phyloP scores from a whole-genome alignment of 2,797 vertebrate species.

The Siniperca scherzeri region DNA sequence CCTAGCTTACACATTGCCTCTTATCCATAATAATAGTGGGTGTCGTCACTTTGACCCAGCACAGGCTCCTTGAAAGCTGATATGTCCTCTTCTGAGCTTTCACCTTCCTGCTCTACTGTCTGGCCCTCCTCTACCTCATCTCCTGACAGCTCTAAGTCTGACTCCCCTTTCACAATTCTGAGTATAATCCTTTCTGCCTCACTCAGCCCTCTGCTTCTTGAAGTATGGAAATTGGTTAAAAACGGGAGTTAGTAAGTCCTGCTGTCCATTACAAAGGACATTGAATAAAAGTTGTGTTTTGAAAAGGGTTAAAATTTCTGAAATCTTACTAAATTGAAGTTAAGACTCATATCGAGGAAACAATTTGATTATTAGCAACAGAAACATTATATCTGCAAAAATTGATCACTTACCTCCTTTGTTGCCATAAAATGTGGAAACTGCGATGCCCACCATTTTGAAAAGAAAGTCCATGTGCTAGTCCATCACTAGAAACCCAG shows the following conservation, averaged over 20 bases:
- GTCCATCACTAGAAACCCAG: too few relatives aligned
- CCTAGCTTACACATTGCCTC: too few relatives aligned
- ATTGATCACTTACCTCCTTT: neutral
- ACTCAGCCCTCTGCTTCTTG: too few relatives aligned
- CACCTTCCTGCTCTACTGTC: neutral
- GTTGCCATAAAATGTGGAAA: neutral
- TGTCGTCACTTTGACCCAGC: neutral
- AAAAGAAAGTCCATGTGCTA: neutral
- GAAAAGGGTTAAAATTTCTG: neutral
- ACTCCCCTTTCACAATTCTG: neutral
- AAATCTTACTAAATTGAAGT: neutral
- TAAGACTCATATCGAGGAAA: neutral
- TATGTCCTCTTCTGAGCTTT: neutral
- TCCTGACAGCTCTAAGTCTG: neutral
- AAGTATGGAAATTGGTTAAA: neutral
- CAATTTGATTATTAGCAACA: neutral
- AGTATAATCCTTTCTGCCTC: neutral
- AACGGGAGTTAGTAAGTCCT: neutral
- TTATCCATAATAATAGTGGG: too few relatives aligned
- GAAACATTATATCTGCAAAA: neutral
- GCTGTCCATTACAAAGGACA: neutral
- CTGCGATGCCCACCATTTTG: neutral
- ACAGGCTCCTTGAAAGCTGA: neutral
- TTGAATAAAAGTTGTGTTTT: neutral
- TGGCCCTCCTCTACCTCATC: neutral